These are phyloP conservation scores for Ophion slaviceki DNA, from an alignment of 2,888 invertebrate genomes.

Conservation along the genomic window DNA sequence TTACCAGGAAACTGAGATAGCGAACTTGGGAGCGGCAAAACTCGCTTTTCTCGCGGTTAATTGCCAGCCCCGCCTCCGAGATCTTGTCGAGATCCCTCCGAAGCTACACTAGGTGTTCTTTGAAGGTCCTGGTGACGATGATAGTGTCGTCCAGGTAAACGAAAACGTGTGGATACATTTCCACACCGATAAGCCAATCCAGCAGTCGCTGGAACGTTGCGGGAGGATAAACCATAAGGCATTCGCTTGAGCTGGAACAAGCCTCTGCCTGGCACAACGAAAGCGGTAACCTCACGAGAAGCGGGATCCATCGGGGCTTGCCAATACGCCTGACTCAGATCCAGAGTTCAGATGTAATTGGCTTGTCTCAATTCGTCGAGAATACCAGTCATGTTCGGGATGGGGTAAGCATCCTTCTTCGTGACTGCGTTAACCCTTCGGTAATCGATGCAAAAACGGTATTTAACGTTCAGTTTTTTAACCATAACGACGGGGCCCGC, in stretches of 20 bases:
- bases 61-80: background rate
- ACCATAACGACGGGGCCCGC: constrained; percentile 47
- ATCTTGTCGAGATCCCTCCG: background rate
- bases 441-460: constrained; percentile 56
- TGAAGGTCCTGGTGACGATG: background rate
- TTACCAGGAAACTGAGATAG: background rate
- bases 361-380: too few species aligned
- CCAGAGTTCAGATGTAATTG: too few species aligned
- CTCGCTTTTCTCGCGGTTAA: background rate
- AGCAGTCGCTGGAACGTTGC: background rate
- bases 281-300: background rate
- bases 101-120: background rate
- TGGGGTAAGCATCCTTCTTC: background rate
- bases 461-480: constrained; percentile 53
- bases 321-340: constrained; percentile 21
- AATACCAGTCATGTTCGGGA: too few species aligned
- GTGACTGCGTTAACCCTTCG: constrained; percentile 42
- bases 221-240: background rate
- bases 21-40: background rate
- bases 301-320: background rate
- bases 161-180: background rate
- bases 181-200: background rate
- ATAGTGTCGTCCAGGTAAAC: background rate
- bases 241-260: background rate
- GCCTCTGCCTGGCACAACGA: background rate